Conservation (phyloP, 2,797 vertebrate genomes). For the Nyctibius grandis region DNA sequence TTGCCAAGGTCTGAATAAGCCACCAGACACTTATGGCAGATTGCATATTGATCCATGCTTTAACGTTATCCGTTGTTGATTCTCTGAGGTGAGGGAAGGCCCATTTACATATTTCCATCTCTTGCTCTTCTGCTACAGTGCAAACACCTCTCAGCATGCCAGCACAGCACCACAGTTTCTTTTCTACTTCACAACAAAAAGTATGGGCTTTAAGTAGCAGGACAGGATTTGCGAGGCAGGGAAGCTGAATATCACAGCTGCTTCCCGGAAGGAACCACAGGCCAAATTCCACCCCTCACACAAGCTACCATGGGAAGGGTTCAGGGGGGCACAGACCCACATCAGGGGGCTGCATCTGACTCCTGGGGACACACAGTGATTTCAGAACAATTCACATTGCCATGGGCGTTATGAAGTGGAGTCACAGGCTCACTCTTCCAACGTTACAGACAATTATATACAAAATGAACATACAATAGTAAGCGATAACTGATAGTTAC, state of each 20-base stretch:
- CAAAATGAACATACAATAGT: neutral
- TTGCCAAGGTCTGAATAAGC: neutral
- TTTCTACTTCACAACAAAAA: neutral
- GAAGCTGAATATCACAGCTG: neutral
- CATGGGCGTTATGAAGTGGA: neutral
- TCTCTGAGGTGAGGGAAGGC: neutral
- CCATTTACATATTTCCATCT: neutral
- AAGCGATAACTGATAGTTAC: neutral
- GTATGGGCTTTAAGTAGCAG: neutral
- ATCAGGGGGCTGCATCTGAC: neutral
- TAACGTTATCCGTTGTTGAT: neutral
- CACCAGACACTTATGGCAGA: conserved; percentile 1
- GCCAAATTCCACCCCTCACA: neutral
- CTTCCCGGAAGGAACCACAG: fast-evolving
- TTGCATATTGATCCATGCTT: neutral
- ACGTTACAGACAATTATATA: neutral
- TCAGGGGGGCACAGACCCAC: neutral
- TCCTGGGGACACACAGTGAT: neutral
- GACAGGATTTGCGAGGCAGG: neutral
- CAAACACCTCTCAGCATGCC: neutral
- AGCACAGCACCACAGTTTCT: neutral
- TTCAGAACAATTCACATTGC: neutral
- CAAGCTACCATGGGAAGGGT: neutral
- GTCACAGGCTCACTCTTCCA: neutral
- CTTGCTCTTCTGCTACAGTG: neutral